phyloP scores from a whole-genome alignment of 2,113 vertebrate genomes.

The Hipposideros armiger region DNA sequence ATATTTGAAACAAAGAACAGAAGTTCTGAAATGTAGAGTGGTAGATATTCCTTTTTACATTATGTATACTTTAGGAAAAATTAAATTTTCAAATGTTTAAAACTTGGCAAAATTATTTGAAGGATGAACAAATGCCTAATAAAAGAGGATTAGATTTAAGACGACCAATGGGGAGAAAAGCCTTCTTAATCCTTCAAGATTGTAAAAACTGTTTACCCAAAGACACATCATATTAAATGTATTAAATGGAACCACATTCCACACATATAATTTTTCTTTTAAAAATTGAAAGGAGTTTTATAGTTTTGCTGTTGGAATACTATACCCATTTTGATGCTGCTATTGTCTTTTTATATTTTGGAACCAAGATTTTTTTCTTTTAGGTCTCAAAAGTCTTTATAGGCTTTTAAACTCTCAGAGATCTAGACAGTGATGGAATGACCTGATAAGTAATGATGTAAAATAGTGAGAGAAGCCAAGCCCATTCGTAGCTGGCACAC shows the following conservation, averaged over 20 bases:
- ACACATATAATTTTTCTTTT: neutral
- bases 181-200: neutral
- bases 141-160: neutral
- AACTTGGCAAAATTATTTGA: neutral
- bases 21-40: neutral
- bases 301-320: slow-evolving; percentile 17
- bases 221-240: neutral
- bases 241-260: neutral
- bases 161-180: neutral
- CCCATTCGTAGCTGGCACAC: neutral
- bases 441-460: neutral
- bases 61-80: neutral
- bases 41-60: neutral
- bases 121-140: neutral
- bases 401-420: neutral
- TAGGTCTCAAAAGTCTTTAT: neutral
- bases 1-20: neutral
- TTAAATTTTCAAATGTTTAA: neutral
- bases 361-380: neutral
- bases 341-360: neutral
- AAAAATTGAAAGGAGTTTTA: slow-evolving; percentile 5
- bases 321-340: neutral
- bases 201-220: neutral
- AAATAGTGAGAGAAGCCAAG: neutral
- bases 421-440: neutral